Evolutionary conservation across 1,140 invertebrate genomes (phyloP).

Genomic region (Hirudo medicinalis): DNA sequence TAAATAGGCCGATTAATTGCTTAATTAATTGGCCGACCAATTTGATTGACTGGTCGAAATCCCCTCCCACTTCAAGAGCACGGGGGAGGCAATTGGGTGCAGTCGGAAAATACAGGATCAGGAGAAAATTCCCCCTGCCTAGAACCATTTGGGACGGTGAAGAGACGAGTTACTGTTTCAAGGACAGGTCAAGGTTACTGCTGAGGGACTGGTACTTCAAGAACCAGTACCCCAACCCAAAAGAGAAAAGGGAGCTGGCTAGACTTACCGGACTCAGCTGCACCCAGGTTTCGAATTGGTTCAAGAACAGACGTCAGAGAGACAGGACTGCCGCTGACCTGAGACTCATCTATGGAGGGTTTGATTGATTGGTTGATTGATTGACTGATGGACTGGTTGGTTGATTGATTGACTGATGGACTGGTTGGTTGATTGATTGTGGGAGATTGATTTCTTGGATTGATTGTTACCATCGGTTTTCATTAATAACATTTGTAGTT

Average conservation of each 20-base stretch:
- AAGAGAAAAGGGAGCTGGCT: slow-evolving; percentile 87
- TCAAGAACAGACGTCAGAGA: slow-evolving; percentile 81
- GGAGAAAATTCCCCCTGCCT: slow-evolving; percentile 83
- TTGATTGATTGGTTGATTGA: neutral
- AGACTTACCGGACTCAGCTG: slow-evolving; percentile 60
- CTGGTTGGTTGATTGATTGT: too few species aligned
- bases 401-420: too few species aligned
- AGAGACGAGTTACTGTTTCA: slow-evolving; percentile 85
- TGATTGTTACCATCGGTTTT: too few species aligned
- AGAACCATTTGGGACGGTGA: slow-evolving; percentile 94
- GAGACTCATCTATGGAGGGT: neutral
- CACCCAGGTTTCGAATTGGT: slow-evolving; percentile 88
- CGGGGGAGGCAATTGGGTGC: slow-evolving; percentile 74
- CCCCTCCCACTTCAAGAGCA: slow-evolving; percentile 45
- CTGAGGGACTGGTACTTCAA: slow-evolving; percentile 69
- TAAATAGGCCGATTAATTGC: too few species aligned
- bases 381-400: neutral
- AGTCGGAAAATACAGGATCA: slow-evolving; percentile 76
- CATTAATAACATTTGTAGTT: too few species aligned
- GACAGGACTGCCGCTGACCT: slow-evolving; percentile 54
- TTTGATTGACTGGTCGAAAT: neutral
- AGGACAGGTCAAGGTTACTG: slow-evolving; percentile 67
- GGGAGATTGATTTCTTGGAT: too few species aligned
- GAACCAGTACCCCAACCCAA: slow-evolving; percentile 82
- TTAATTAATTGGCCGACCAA: too few species aligned